Evolutionary conservation across 2,797 vertebrate genomes (phyloP), one percentile per base, ranked within the genome.

Genomic region (Bryconaethiops microstoma): DNA sequence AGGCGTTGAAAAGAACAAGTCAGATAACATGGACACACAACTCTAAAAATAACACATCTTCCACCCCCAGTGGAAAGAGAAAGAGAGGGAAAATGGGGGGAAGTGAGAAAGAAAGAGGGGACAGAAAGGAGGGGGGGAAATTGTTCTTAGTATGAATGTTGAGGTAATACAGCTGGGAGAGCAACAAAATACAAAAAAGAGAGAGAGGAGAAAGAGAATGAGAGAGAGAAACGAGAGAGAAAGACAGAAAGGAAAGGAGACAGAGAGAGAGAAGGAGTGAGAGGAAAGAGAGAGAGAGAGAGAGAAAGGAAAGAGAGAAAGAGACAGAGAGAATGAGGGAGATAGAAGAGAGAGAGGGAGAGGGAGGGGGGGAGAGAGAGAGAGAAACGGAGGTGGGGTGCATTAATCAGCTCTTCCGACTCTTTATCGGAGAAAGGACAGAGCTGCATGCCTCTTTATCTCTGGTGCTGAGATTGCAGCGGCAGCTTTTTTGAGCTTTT

Each of bases 361-460:
- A 23, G 40, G 50, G 23, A 25, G 10, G 8, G 88, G 84, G 88
- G 85, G 84, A 89, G n/a, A 63, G 5, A 68, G 42, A 23, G 4
- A 23, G 40, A 88, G 29, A 42, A 60, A 40, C 88, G 83, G 52
- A 52, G 55, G 73, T 75, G 55, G 42, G 35, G 63, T 42, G 88
- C 90, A 94, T 94, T 95, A 95, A 95, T 95, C 95, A 95, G 95
- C 95, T 94, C 93, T 94, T 89, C 91, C 92, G 92, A 94, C 90
- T 90, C 95, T 96, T 35, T 98, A 98, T 98, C 97, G 85, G 88
- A 72, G 94, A 93, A 91, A 92, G 94, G 93, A 91, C 93, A 88
- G 95, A 92, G 94, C 92, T 93, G 76, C 89, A 90, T 90, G 93
- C 88, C 87, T 91, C 90, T 83, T 95, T 96, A 96, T 97, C 96